Conservation (phyloP, 2,113 vertebrate species). For the Poeciliopsis prolifica region DNA sequence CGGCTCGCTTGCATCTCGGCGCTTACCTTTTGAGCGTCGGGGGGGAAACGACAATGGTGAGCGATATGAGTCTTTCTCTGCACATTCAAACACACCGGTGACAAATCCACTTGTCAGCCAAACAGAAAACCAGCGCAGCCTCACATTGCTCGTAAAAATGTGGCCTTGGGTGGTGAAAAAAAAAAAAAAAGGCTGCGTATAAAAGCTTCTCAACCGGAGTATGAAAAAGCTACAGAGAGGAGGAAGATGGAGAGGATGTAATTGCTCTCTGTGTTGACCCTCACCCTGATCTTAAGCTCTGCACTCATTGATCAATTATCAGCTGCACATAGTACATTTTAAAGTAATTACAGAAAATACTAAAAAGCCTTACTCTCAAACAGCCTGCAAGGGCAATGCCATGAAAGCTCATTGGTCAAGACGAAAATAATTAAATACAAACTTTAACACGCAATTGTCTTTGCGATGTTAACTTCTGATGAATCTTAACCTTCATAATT, state of each 20-base stretch:
- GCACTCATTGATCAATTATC: slow-evolving; percentile 31
- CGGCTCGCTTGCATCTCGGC: slow-evolving; percentile 41
- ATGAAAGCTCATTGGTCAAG: background rate
- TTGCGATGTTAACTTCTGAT: background rate
- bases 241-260: slow-evolving; percentile 31
- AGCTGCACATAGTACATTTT: slow-evolving; percentile 18
- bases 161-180: slow-evolving; percentile 68
- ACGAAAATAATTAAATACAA: slow-evolving; percentile 14
- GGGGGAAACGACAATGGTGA: slow-evolving; percentile 26
- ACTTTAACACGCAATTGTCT: background rate
- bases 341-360: slow-evolving; percentile 20
- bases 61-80: slow-evolving; percentile 50
- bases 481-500: background rate
- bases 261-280: slow-evolving; percentile 39
- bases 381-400: background rate
- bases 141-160: slow-evolving; percentile 30
- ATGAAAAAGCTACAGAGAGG: slow-evolving; percentile 29
- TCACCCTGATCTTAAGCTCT: slow-evolving; percentile 40
- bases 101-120: slow-evolving; percentile 25
- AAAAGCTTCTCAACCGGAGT: slow-evolving; percentile 43
- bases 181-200: slow-evolving; percentile 54
- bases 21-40: slow-evolving; percentile 35
- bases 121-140: slow-evolving; percentile 2
- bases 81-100: slow-evolving; percentile 53
- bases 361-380: slow-evolving; percentile 3